A percentile compares a stretch with the other conserved stretches of the same genome.
Evolutionary conservation across 2,113 vertebrate genomes (phyloP).

Genomic region (Coregonus clupeaformis): DNA sequence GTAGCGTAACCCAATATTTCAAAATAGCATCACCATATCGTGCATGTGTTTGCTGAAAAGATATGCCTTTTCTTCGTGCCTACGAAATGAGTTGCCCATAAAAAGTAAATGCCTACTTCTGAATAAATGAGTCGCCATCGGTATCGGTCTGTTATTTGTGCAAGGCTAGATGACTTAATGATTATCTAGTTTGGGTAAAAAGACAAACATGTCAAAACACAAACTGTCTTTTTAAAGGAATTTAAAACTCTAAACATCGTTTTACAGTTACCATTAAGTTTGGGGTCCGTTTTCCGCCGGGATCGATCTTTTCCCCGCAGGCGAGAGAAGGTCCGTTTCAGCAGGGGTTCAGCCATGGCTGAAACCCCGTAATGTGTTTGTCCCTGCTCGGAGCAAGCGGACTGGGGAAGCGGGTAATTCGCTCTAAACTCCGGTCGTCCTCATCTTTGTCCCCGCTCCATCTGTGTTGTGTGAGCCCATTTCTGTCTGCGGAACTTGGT

Average conservation of each 20-base stretch:
- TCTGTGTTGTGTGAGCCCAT: conserved; percentile 13
- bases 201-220: too few species aligned
- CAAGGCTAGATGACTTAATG: too few species aligned
- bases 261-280: conserved; percentile 35
- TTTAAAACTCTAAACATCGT: not conserved
- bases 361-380: conserved; percentile 13
- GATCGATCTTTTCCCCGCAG: conserved; percentile 71
- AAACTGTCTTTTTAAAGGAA: not conserved
- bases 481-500: conserved; percentile 13
- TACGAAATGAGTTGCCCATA: too few species aligned
- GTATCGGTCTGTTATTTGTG: too few species aligned
- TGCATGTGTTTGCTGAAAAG: too few species aligned
- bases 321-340: conserved; percentile 75
- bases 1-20: too few species aligned
- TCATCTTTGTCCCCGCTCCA: conserved; percentile 23
- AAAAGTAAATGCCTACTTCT: too few species aligned
- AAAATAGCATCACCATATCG: too few species aligned
- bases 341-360: conserved; percentile 77
- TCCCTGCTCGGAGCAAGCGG: not conserved
- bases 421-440: conserved; percentile 6
- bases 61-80: too few species aligned
- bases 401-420: not conserved
- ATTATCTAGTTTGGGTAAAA: too few species aligned
- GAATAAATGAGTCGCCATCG: too few species aligned
- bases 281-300: conserved; percentile 71